Percentiles rank a stretch among this genome's conserved stretches.
Evolutionary conservation across 2,113 vertebrate genomes (phyloP).

Genomic region (Tenebrosternarchus preto): DNA sequence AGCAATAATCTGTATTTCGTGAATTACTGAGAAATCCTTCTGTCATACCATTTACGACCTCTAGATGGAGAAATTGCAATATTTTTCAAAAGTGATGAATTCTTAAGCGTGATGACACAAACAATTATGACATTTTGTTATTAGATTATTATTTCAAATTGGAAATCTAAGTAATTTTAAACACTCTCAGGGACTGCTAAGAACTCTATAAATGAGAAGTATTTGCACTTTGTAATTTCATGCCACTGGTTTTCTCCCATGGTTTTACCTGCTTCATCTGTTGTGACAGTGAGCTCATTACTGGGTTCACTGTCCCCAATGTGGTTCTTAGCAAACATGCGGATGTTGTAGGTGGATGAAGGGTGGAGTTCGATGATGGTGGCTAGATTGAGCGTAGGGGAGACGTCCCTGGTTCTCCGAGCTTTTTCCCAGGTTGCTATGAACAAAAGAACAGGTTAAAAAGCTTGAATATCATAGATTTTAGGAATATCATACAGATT

Average conservation of each 20-base stretch:
- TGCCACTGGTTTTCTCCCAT: not conserved
- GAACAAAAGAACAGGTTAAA: slow-evolving; percentile 49
- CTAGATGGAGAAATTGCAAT: slow-evolving; percentile 3
- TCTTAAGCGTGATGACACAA: too few relatives aligned
- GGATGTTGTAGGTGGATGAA: slow-evolving; percentile 98
- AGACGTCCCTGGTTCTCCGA: slow-evolving; percentile 98
- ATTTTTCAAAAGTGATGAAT: not conserved
- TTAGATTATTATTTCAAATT: too few relatives aligned
- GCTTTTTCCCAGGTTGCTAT: slow-evolving; percentile 97
- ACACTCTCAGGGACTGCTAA: too few relatives aligned
- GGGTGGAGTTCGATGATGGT: slow-evolving; percentile 99
- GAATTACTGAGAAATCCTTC: not conserved
- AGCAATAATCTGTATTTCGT: slow-evolving; percentile 1
- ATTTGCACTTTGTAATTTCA: not conserved
- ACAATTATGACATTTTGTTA: too few relatives aligned
- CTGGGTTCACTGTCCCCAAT: slow-evolving; percentile 98
- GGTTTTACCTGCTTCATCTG: slow-evolving; percentile 90
- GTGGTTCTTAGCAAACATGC: slow-evolving; percentile 98
- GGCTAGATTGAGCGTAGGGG: slow-evolving; percentile 97
- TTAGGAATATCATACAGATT: not conserved
- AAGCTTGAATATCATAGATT: too few relatives aligned
- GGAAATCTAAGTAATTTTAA: too few relatives aligned
- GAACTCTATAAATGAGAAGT: too few relatives aligned
- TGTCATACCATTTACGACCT: not conserved
- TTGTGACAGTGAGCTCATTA: slow-evolving; percentile 98